Percentiles rank a stretch among this genome's conserved stretches.
phyloP scores from a whole-genome alignment of 1,140 invertebrate species.

The Calephelis nemesis region DNA sequence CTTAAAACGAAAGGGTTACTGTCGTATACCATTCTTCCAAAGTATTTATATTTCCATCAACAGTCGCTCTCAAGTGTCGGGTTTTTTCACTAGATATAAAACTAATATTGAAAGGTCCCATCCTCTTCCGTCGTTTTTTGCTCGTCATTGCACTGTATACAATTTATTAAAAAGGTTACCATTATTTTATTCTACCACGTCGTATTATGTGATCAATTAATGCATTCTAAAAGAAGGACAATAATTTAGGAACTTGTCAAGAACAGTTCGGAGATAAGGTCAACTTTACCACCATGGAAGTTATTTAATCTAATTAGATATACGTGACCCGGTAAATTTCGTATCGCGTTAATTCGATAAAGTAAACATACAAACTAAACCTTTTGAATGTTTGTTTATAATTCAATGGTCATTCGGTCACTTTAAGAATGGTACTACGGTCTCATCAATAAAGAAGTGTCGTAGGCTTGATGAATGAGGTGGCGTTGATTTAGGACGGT shows the following conservation, averaged over 20 bases:
- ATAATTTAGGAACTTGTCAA: constrained; percentile 35
- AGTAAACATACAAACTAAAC: constrained; percentile 28
- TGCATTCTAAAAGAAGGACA: constrained; percentile 29
- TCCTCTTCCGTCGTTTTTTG: constrained; percentile 74
- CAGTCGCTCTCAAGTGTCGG: constrained; percentile 70
- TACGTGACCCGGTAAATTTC: constrained; percentile 59
- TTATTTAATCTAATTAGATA: constrained; percentile 72
- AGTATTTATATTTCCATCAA: constrained; percentile 72
- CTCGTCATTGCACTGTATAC: constrained; percentile 53
- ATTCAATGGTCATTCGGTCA: constrained; percentile 25
- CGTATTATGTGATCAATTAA: constrained; percentile 27
- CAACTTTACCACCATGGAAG: constrained; percentile 62
- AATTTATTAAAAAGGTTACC: constrained; percentile 45
- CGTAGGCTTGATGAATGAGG: constrained; percentile 59
- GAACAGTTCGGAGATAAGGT: constrained; percentile 41
- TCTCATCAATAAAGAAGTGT: constrained; percentile 47
- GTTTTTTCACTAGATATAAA: constrained; percentile 75
- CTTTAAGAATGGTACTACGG: constrained; percentile 24
- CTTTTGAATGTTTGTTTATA: constrained; percentile 22
- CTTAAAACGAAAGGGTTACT: constrained; percentile 66
- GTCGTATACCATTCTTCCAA: constrained; percentile 55
- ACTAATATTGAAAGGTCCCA: constrained; percentile 77
- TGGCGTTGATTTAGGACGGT: constrained; percentile 60
- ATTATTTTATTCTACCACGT: constrained; percentile 15
- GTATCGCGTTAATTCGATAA: constrained; percentile 48